phyloP scores from a whole-genome alignment of 2,888 invertebrate species.

The Clunio marinus region DNA sequence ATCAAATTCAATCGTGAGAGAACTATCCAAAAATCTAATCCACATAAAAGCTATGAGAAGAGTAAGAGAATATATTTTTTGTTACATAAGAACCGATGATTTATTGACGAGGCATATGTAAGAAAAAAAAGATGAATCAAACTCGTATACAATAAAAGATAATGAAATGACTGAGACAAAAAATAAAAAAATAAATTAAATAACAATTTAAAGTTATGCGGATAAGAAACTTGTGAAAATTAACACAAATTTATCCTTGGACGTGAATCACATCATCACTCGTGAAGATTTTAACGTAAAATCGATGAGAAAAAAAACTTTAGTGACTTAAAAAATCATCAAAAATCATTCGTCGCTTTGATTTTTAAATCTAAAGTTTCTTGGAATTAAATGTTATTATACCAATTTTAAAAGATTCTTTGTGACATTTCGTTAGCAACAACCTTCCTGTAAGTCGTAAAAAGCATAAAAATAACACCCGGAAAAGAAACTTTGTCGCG shows the following conservation, averaged over 20 bases:
- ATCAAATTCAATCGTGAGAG: background rate
- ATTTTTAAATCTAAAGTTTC: slow-evolving; percentile 2
- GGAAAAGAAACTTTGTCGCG: background rate
- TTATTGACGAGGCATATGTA: background rate
- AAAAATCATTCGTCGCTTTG: too few species aligned
- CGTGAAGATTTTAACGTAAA: background rate
- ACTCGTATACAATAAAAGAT: slow-evolving; percentile 14
- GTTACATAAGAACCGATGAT: slow-evolving; percentile 11
- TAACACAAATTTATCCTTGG: background rate
- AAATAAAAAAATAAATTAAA: background rate
- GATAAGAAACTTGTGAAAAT: too few species aligned
- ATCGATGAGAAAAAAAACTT: background rate
- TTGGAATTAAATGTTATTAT: background rate
- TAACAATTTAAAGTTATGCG: background rate
- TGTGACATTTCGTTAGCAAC: too few species aligned
- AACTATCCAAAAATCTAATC: slow-evolving; percentile 20
- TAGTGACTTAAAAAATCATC: slow-evolving; percentile 6
- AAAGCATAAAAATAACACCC: slow-evolving; percentile 1
- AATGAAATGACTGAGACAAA: background rate
- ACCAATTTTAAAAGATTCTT: background rate
- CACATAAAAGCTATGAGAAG: background rate
- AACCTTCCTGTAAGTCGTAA: background rate
- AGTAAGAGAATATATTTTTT: slow-evolving; percentile 16
- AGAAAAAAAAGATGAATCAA: slow-evolving; percentile 13
- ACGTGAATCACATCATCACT: background rate